Conservation (phyloP, 2,888 invertebrate species). For the Drosophila engyochracea region DNA sequence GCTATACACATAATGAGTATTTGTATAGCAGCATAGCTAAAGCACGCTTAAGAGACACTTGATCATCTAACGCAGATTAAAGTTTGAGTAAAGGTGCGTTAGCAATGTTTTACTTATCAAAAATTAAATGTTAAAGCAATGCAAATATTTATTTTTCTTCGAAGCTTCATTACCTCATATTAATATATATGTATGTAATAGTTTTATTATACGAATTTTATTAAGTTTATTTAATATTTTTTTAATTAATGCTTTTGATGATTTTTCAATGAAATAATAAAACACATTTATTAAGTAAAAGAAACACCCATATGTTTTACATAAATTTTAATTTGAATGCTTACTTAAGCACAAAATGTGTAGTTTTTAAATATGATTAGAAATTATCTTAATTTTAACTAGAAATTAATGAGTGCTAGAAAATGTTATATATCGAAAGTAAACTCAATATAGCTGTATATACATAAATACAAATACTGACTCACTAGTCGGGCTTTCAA, state of each 20-base stretch:
- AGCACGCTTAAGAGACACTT: constrained; percentile 8
- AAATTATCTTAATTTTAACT: neutral
- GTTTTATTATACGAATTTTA: neutral
- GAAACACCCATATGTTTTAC: neutral
- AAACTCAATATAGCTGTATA: neutral
- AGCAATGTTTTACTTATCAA: neutral
- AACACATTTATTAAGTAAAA: neutral
- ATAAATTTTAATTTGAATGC: neutral
- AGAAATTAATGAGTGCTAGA: neutral
- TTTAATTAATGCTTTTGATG: neutral
- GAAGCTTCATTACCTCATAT: neutral
- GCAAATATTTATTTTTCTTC: neutral
- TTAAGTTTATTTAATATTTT: neutral
- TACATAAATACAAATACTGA: neutral
- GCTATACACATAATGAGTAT: constrained; percentile 18
- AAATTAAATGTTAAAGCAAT: neutral
- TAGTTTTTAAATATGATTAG: neutral
- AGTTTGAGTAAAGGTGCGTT: neutral
- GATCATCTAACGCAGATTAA: constrained; percentile 17
- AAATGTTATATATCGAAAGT: neutral
- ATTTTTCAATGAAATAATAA: neutral
- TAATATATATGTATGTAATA: neutral
- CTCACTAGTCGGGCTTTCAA: neutral
- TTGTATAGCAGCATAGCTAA: constrained; percentile 22
- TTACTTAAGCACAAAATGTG: neutral